Evolutionary conservation across 2,797 vertebrate species (phyloP), one percentile per base, ranked within the genome.

Genomic region (Sebastes itinus): DNA sequence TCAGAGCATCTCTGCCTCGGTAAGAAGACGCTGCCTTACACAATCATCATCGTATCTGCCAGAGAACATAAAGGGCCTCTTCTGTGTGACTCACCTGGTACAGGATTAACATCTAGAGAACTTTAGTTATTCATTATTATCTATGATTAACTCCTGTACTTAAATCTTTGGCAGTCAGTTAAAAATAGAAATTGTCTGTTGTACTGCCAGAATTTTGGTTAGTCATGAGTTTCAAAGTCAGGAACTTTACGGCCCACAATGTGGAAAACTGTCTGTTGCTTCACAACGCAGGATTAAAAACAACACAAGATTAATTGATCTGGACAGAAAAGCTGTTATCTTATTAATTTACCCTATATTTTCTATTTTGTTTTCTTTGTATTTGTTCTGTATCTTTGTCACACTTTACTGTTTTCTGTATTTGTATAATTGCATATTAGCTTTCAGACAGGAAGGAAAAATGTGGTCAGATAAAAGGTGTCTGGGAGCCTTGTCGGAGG

Each of bases 1-100:
- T 56, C 77, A 63, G 61, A 91, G 89, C 91, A 86, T 91, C 92
- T 64, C 49, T 59, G 3, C 70, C 55, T 69, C 22, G 93, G 94
- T 94, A 91, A 93, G 93, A 87, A 72, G 63, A 80, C 23, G 0
- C 55, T 22, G 25, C 12, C 5, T 72, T 27, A 71, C 52, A 42
- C 12, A 52, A n/a, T 32, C 20, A 59, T 73, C 6, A 30, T 22
- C 23, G 42, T 16, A 11, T 32, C 30, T 49, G 22, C 55, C 20
- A 59, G 20, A 27, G 27, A 22, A 42, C 23, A 23, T 58, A 8
- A 60, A 73, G n/a, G 4, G 3, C 8, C 23, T 22, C n/a, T 6
- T 56, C 20, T 28, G 16, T 20, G 7, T n/a, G 49, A 52, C 49
- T n/a, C 9, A n/a, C 49, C 49, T 2, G 56, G 18, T 18, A 52